These are phyloP conservation scores for Camponotus floridanus DNA, from an alignment of 1,140 invertebrate species.

Conservation along the genomic window DNA sequence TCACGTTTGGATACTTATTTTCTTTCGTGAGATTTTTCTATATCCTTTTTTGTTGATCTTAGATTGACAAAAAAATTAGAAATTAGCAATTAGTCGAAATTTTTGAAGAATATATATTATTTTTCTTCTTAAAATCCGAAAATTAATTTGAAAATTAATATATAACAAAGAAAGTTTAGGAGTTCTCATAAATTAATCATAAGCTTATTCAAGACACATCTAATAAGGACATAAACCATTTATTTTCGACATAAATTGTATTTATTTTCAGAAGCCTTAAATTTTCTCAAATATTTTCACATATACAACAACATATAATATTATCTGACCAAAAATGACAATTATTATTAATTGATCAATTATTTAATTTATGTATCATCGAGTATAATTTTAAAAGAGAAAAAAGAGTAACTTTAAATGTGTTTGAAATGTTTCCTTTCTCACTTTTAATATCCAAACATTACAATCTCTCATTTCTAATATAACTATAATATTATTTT, in stretches of 20 bases:
- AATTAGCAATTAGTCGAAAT: not conserved
- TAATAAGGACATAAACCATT: too few species aligned
- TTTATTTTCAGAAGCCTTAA: too few species aligned
- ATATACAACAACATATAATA: constrained; percentile 11
- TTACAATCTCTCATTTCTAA: not conserved
- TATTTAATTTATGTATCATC: constrained; percentile 21
- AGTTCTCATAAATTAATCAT: too few species aligned
- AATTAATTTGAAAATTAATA: not conserved
- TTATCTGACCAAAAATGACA: not conserved
- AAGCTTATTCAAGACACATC: too few species aligned
- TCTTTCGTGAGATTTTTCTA: too few species aligned
- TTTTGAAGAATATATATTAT: not conserved
- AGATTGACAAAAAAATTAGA: too few species aligned
- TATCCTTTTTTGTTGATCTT: not conserved
- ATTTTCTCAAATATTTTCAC: too few species aligned
- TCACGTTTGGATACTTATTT: not conserved
- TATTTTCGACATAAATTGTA: too few species aligned
- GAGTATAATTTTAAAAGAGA: not conserved
- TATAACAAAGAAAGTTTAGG: too few species aligned
- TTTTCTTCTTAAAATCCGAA: not conserved
- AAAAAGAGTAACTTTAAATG: not conserved
- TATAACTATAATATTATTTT: not conserved
- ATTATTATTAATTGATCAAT: not conserved
- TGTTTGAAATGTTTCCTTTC: not conserved
- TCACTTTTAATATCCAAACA: constrained; percentile 7